A percentile compares a stretch with the other conserved stretches of the same genome.
phyloP scores from a whole-genome alignment of 1,140 invertebrate genomes.

The Plutomurus gul region DNA sequence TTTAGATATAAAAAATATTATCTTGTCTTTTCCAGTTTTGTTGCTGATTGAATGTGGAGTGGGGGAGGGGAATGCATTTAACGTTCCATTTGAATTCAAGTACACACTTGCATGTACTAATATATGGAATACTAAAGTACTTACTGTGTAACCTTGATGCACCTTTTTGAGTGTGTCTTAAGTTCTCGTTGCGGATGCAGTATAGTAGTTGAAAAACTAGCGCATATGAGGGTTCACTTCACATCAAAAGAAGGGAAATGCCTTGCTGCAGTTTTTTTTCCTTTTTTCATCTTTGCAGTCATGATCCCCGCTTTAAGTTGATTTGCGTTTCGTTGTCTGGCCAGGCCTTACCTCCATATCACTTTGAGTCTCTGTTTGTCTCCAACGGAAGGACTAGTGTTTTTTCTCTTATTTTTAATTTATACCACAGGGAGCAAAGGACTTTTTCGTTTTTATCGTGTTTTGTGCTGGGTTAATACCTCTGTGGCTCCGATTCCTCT shows the following conservation, averaged over 20 bases:
- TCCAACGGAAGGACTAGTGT: neutral
- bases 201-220: neutral
- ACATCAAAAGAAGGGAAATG: neutral
- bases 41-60: neutral
- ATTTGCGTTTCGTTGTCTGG: too few relatives aligned
- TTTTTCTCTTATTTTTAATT: slow-evolving; percentile 37
- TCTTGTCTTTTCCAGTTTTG: neutral
- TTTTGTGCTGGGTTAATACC: neutral
- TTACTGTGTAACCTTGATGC: neutral
- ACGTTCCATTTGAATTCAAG: neutral
- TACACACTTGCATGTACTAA: neutral
- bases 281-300: too few relatives aligned
- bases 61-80: neutral
- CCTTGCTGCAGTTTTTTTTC: too few relatives aligned
- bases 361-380: neutral
- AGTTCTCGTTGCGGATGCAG: too few relatives aligned
- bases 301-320: too few relatives aligned
- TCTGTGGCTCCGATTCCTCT: neutral
- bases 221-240: slow-evolving; percentile 2
- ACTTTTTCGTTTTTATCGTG: neutral
- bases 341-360: neutral
- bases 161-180: too few relatives aligned
- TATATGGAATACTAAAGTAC: neutral
- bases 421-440: slow-evolving; percentile 34
- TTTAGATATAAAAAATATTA: too few relatives aligned